Conservation (phyloP, 2,797 vertebrate genomes). For the Geotrypetes seraphini region DNA sequence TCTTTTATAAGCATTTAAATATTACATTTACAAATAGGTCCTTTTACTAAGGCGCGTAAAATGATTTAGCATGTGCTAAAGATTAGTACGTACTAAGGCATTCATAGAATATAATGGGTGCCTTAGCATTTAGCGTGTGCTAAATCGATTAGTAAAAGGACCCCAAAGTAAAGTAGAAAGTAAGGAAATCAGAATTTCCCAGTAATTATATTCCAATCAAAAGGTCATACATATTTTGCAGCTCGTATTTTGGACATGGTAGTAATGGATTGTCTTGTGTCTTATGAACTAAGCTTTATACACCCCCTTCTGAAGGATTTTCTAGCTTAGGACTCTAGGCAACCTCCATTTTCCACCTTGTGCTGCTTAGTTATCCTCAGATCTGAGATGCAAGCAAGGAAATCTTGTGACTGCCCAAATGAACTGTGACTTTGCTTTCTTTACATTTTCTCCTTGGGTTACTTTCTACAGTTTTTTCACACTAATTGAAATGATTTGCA, state of each 20-base stretch:
- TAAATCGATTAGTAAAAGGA: too few species aligned
- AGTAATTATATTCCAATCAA: too few species aligned
- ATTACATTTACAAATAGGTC: too few species aligned
- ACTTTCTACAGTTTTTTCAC: constrained; percentile 35
- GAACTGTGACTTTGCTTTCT: constrained; percentile 44
- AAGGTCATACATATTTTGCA: constrained; percentile 52
- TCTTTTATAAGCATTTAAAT: too few species aligned
- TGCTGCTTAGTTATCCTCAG: constrained; percentile 54
- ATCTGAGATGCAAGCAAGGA: constrained; percentile 40
- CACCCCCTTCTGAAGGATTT: constrained; percentile 46
- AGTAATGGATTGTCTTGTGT: constrained; percentile 50
- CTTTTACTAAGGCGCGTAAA: too few species aligned
- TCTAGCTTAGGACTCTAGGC: constrained; percentile 59
- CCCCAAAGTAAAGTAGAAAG: too few species aligned
- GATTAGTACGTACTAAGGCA: too few species aligned
- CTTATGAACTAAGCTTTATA: constrained; percentile 56
- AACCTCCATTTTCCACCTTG: constrained; percentile 51
- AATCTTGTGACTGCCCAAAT: constrained; percentile 38
- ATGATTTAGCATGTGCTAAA: too few species aligned
- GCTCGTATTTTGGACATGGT: constrained; percentile 59
- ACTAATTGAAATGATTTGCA: constrained; percentile 41
- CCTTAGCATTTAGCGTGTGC: too few species aligned
- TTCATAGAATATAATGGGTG: too few species aligned
- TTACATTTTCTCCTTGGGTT: constrained; percentile 48
- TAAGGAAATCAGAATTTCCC: too few species aligned